These are phyloP conservation scores for Temnothorax unifasciatus DNA, from an alignment of 2,888 invertebrate species.

Conservation along the genomic window DNA sequence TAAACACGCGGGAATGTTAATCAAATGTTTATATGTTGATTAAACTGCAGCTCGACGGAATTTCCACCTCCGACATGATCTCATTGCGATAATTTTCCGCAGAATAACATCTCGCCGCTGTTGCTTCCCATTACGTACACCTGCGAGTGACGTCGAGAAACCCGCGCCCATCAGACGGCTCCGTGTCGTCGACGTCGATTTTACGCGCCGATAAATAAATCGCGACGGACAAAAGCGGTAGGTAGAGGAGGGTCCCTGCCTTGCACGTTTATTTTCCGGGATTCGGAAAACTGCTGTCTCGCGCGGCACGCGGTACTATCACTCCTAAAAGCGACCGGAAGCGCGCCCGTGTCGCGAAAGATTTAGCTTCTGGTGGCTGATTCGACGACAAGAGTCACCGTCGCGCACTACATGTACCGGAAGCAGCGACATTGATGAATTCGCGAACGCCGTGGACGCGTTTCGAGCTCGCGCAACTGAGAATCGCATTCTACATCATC, in stretches of 20 bases:
- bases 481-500: neutral
- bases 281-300: slow-evolving; percentile 17
- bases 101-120: slow-evolving; percentile 25
- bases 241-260: neutral
- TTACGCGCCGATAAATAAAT: slow-evolving; percentile 44
- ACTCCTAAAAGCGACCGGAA: slow-evolving; percentile 37
- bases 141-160: slow-evolving; percentile 12
- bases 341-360: slow-evolving; percentile 44
- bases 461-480: slow-evolving; percentile 56
- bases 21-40: slow-evolving; percentile 15
- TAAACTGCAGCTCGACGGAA: neutral
- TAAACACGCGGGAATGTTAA: slow-evolving; percentile 10
- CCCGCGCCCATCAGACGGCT: slow-evolving; percentile 2
- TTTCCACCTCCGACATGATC: neutral
- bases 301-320: slow-evolving; percentile 13
- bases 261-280: slow-evolving; percentile 43
- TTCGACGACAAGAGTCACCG: slow-evolving; percentile 46
- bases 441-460: slow-evolving; percentile 64
- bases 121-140: slow-evolving; percentile 22
- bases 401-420: slow-evolving; percentile 39
- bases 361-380: slow-evolving; percentile 36
- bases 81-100: slow-evolving; percentile 26
- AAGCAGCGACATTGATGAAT: slow-evolving; percentile 75
- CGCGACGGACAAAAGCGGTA: slow-evolving; percentile 27
- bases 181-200: slow-evolving; percentile 29